Conservation (phyloP, 2,888 invertebrate genomes). For the Dexiosoma caninum region DNA sequence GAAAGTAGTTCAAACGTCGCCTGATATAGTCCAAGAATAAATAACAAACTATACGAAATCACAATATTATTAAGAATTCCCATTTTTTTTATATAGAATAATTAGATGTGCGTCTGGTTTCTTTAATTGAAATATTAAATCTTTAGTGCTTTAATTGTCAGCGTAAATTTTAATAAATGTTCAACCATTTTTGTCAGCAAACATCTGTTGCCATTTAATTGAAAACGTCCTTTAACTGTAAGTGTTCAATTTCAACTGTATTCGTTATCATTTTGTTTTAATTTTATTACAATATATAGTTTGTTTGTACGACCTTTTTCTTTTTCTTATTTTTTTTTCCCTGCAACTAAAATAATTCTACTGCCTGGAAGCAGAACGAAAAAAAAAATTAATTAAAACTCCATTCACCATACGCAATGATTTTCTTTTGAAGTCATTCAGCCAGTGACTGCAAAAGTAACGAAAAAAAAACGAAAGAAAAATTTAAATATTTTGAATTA, state of each 20-base stretch:
- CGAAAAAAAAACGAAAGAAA: slow-evolving; percentile 31
- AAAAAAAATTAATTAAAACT: slow-evolving; percentile 45
- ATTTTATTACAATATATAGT: neutral
- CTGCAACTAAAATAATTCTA: neutral
- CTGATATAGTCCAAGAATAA: too few species aligned
- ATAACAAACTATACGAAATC: too few species aligned
- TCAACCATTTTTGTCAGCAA: neutral
- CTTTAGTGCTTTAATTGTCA: slow-evolving; percentile 32
- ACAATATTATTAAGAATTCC: too few species aligned
- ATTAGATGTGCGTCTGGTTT: too few species aligned
- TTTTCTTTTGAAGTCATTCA: slow-evolving; percentile 17
- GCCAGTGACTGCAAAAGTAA: slow-evolving; percentile 26
- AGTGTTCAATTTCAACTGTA: slow-evolving; percentile 43
- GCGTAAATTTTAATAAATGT: slow-evolving; percentile 38
- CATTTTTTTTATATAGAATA: too few species aligned
- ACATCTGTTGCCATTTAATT: slow-evolving; percentile 35
- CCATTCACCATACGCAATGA: slow-evolving; percentile 27
- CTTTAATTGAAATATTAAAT: too few species aligned
- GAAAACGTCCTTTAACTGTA: neutral
- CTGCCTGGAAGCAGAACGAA: neutral
- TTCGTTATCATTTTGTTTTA: slow-evolving; percentile 6
- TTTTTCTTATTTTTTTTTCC: too few species aligned
- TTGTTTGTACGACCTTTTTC: slow-evolving; percentile 15
- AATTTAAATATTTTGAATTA: slow-evolving; percentile 57
- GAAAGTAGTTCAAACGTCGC: too few species aligned